Conservation (phyloP, 2,113 vertebrate species). For the Osmerus eperlanus region DNA sequence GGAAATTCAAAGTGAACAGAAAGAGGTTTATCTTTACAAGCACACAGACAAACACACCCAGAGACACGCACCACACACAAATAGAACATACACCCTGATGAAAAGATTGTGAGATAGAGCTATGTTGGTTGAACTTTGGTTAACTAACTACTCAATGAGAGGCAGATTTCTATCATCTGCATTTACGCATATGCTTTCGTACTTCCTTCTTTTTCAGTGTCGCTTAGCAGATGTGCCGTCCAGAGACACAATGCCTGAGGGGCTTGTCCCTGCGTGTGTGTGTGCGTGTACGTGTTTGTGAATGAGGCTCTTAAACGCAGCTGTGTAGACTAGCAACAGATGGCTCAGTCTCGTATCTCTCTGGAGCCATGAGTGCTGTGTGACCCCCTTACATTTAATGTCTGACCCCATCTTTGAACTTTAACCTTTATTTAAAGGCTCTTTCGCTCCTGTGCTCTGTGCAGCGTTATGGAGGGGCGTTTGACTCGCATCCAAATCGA, state of each 20-base stretch:
- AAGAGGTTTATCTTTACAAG: too few species aligned
- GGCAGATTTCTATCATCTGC: neutral
- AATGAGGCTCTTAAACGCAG: slow-evolving; percentile 22
- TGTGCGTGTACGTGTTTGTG: neutral
- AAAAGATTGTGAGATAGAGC: too few species aligned
- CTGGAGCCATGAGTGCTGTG: slow-evolving; percentile 1
- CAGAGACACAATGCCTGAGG: slow-evolving; percentile 24
- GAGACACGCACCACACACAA: too few species aligned
- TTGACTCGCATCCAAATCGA: neutral
- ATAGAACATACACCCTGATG: too few species aligned
- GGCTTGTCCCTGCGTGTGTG: slow-evolving; percentile 10
- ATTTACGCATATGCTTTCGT: neutral
- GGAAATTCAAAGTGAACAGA: too few species aligned
- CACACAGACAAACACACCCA: too few species aligned
- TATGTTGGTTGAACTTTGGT: too few species aligned
- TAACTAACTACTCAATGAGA: neutral
- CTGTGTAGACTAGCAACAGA: slow-evolving; percentile 42
- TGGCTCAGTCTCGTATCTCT: slow-evolving; percentile 30
- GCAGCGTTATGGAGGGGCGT: neutral
- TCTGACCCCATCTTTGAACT: neutral
- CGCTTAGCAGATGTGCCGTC: slow-evolving; percentile 18
- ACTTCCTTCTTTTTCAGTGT: slow-evolving; percentile 24
- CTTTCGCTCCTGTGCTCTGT: neutral
- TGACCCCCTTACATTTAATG: neutral
- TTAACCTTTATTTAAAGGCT: too few species aligned